phyloP scores from a whole-genome alignment of 2,888 invertebrate genomes.

The Microctonus aethiopoides region DNA sequence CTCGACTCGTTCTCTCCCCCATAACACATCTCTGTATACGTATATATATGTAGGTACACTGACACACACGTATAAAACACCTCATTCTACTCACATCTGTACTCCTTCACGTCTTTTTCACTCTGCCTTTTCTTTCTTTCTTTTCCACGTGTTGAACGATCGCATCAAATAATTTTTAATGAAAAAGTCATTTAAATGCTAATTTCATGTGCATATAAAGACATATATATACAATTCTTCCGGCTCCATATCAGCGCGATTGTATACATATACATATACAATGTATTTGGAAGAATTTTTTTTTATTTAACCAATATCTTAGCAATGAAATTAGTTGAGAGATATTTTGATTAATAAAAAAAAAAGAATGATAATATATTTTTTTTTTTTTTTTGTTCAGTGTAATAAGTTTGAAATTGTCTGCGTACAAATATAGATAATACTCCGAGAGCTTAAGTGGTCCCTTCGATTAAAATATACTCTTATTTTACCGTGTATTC shows the following conservation, averaged over 20 bases:
- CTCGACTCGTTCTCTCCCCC: conserved; percentile 30
- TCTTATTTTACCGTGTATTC: conserved; percentile 13
- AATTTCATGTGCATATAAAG: conserved; percentile 40
- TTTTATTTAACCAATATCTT: conserved; percentile 34
- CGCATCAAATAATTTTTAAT: conserved; percentile 46
- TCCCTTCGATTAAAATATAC: no score
- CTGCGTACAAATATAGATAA: not conserved
- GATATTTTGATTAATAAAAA: conserved; percentile 34
- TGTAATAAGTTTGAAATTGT: not conserved
- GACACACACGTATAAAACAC: not conserved
- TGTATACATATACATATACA: not conserved
- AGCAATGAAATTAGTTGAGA: conserved; percentile 40
- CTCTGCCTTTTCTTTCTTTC: conserved; percentile 18
- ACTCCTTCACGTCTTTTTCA: conserved; percentile 40
- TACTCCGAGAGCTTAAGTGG: conserved; percentile 43
- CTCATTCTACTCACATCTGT: not conserved
- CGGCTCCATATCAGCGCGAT: conserved; percentile 27
- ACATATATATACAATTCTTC: conserved; percentile 35
- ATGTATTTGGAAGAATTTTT: not conserved
- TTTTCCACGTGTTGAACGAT: conserved; percentile 19
- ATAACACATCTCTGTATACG: no score
- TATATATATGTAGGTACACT: conserved; percentile 16
- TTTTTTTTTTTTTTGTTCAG: not conserved
- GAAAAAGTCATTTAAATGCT: conserved; percentile 60
- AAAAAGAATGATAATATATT: not conserved